Conservation (phyloP, 2,888 invertebrate genomes). For the Nipponacmea schrenckii region DNA sequence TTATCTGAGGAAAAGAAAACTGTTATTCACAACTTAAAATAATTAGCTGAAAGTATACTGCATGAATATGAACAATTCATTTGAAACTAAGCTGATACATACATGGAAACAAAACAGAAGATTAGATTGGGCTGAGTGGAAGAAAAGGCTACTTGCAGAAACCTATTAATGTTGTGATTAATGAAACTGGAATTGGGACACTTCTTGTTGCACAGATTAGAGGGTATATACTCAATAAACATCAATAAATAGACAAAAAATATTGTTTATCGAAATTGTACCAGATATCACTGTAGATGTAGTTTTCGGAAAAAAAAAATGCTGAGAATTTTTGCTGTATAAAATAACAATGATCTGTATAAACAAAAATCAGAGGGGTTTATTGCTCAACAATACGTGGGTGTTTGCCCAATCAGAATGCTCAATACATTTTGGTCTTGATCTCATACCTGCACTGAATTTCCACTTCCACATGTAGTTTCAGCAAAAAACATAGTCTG, state of each 20-base stretch:
- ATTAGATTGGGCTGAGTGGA: neutral
- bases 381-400: too few relatives aligned
- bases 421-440: neutral
- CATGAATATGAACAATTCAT: neutral
- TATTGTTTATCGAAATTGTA: neutral
- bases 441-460: neutral
- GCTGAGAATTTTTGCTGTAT: neutral
- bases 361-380: neutral
- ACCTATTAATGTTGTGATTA: neutral
- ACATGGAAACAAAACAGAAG: neutral
- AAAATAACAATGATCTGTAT: neutral
- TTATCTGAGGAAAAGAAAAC: neutral
- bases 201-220: neutral
- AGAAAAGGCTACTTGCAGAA: neutral
- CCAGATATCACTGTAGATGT: neutral
- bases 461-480: slow-evolving; percentile 3
- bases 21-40: neutral
- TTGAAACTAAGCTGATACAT: neutral
- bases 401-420: slow-evolving; percentile 3
- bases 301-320: neutral
- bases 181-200: slow-evolving; percentile 1
- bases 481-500: slow-evolving; percentile 3
- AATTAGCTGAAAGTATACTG: slow-evolving; percentile 3
- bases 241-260: neutral
- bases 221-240: neutral